Evolutionary conservation across 2,888 invertebrate genomes (phyloP).

Genomic region (Mellilla xanthometata): DNA sequence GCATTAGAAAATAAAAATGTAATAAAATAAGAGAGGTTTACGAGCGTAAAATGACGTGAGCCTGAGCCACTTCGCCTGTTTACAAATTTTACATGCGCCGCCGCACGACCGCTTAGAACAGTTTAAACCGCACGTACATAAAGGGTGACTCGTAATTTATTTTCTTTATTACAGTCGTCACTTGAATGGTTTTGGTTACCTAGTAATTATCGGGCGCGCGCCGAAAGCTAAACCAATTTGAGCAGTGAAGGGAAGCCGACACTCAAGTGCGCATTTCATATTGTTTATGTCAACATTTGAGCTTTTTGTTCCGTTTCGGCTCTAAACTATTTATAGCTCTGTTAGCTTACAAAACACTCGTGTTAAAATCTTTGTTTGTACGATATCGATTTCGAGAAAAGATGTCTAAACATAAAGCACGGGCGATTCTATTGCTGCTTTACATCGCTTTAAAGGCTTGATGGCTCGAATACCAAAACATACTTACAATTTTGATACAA

Average conservation of each 20-base stretch:
- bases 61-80: constrained; percentile 63
- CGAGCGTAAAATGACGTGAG: constrained; percentile 80
- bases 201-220: constrained; percentile 74
- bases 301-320: constrained; percentile 55
- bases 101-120: constrained; percentile 41
- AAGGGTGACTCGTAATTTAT: constrained; percentile 71
- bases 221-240: constrained; percentile 72
- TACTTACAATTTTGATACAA: no score
- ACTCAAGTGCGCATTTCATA: constrained; percentile 69
- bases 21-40: constrained; percentile 79
- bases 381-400: constrained; percentile 14
- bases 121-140: constrained; percentile 43
- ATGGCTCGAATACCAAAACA: no score
- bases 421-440: not conserved
- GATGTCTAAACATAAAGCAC: not conserved
- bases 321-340: constrained; percentile 55
- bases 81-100: constrained; percentile 56
- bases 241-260: constrained; percentile 47
- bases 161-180: constrained; percentile 65
- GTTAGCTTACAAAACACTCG: constrained; percentile 40
- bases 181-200: constrained; percentile 65
- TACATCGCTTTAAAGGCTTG: no score
- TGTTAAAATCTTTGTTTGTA: constrained; percentile 25
- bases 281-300: constrained; percentile 69
- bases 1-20: constrained; percentile 80